phyloP scores from a whole-genome alignment of 2,113 vertebrate genomes.

The Choloepus hoffmanni region DNA sequence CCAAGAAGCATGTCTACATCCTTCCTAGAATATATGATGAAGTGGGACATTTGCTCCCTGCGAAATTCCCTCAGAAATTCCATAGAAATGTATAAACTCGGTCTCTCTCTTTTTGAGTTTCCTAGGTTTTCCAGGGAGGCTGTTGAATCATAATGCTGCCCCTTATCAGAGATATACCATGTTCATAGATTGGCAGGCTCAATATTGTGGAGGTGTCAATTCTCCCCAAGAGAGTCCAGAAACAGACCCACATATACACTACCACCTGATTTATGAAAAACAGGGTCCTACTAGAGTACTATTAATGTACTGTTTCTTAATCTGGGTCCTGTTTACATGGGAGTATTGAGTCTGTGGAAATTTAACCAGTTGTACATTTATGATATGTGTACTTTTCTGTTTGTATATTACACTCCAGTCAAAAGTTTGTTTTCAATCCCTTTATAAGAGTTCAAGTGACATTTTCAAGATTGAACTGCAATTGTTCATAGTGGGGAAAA shows the following conservation, averaged over 20 bases:
- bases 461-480: constrained; percentile 61
- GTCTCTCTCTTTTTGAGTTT: constrained; percentile 18
- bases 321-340: constrained; percentile 50
- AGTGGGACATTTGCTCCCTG: neutral
- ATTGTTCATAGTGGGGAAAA: constrained; percentile 44
- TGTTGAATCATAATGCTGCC: neutral
- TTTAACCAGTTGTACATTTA: constrained; percentile 22
- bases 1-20: neutral
- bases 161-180: constrained; percentile 61
- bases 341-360: constrained; percentile 14
- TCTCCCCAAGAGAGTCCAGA: constrained; percentile 14
- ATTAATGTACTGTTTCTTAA: neutral
- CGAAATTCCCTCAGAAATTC: neutral
- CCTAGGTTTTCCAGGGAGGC: constrained; percentile 8
- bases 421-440: constrained; percentile 34
- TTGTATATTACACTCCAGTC: neutral
- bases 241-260: neutral
- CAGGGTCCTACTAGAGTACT: neutral
- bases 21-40: neutral
- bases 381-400: neutral
- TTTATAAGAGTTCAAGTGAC: constrained; percentile 15
- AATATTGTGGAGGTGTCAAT: neutral
- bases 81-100: constrained; percentile 1
- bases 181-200: constrained; percentile 18
- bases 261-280: constrained; percentile 6